Conservation (phyloP, 2,888 invertebrate species). For the Pseudococcus longispinus region DNA sequence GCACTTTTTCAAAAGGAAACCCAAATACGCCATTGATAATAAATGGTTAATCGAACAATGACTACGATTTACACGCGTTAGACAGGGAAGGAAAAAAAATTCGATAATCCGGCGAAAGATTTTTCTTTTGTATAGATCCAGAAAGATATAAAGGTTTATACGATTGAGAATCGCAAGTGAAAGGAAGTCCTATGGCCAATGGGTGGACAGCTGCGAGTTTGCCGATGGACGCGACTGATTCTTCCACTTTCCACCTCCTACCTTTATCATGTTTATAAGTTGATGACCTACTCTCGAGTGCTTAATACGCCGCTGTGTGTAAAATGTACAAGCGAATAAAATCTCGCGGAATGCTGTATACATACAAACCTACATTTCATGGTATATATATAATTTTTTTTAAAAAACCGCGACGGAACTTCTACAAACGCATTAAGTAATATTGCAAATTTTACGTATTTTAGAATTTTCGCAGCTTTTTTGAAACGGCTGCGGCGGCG, state of each 20-base stretch:
- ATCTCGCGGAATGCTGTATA: slow-evolving; percentile 52
- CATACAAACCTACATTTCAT: slow-evolving; percentile 56
- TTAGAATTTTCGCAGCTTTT: not conserved
- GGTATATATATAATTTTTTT: not conserved
- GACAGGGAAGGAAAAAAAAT: slow-evolving; percentile 29
- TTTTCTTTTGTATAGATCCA: slow-evolving; percentile 28
- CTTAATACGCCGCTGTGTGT: slow-evolving; percentile 30
- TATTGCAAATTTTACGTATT: not conserved
- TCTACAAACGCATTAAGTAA: not conserved
- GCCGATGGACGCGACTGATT: slow-evolving; percentile 50
- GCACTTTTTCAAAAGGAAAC: slow-evolving; percentile 30
- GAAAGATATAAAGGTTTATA: not conserved
- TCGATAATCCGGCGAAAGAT: slow-evolving; percentile 13
- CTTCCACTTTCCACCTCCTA: slow-evolving; percentile 56
- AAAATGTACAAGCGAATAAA: slow-evolving; percentile 52
- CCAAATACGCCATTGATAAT: slow-evolving; percentile 9
- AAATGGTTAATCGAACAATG: slow-evolving; percentile 15
- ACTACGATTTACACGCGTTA: not conserved
- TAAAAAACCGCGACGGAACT: slow-evolving; percentile 28
- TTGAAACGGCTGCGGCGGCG: not conserved
- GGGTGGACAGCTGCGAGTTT: slow-evolving; percentile 53
- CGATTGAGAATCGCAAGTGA: slow-evolving; percentile 50
- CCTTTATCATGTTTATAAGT: slow-evolving; percentile 52
- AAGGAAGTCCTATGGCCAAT: slow-evolving; percentile 52
- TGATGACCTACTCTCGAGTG: slow-evolving; percentile 55